Evolutionary conservation across 1,140 invertebrate genomes (phyloP), one percentile per base, ranked within the genome.

Genomic region (Leptinotarsa texana): DNA sequence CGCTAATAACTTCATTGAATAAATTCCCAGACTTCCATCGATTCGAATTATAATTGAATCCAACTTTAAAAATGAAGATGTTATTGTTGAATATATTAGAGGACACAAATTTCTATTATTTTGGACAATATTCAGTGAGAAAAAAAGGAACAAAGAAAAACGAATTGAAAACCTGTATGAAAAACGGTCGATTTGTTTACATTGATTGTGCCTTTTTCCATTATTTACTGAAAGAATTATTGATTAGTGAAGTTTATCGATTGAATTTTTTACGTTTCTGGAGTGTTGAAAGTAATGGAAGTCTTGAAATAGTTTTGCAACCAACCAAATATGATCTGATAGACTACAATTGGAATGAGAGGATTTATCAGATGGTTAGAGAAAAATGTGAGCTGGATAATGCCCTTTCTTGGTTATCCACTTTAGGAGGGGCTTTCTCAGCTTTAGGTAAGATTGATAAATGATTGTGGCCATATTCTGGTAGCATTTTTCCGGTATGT

Each of bases 341-440:
- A 74, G 92, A 93, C 86, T 90, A 90, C 81, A 88, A 86, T 73
- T 92, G 91, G 82, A 83, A 82, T 74, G 71, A 81, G 17, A 22
- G 77, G 22, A 62, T 83, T 17, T 74, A 62, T 71, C 47, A 69
- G 71, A 87, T 89, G 79, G 86, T 86, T 24, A 86, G 87, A 86
- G 92, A 94, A 86, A 87, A 89, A 77, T 88, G 92, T 77, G 92
- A 96, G 86, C 86, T 96, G 77, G 94, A 96, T 82, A 90, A 94
- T 87, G 89, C 93, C 11, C 93, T 98, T 89, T 95, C 95, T 4
- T 98, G 96, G 95, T 87, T 98, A 3, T 98, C 96, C n/a, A 98
- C 97, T 2, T 87, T 99, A 15, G 97, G 97, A 67, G 96, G 96
- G 63, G 97, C 94, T 5, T 98, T 95, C 87, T 98, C 96, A 22